phyloP scores from a whole-genome alignment of 2,113 vertebrate species.

The Corythaeola cristata region DNA sequence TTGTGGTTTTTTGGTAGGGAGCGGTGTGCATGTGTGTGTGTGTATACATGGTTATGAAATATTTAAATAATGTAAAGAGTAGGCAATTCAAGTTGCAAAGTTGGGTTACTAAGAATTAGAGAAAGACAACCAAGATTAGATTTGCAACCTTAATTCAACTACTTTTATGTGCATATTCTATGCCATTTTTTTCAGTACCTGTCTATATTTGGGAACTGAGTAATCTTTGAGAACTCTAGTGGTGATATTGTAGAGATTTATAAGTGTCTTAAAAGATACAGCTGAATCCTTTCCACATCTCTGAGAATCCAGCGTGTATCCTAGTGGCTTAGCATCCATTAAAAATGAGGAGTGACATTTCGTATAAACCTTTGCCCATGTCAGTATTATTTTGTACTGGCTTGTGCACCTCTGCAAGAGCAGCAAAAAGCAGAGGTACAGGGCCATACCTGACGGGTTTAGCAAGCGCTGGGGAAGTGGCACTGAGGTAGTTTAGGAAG shows the following conservation, averaged over 20 bases:
- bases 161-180: neutral
- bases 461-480: neutral
- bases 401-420: neutral
- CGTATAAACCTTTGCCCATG: neutral
- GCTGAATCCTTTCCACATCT: neutral
- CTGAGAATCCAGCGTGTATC: neutral
- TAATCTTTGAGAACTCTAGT: neutral
- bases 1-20: neutral
- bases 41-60: neutral
- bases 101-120: neutral
- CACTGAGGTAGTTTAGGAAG: neutral
- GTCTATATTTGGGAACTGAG: neutral
- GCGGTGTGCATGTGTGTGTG: rapidly evolving
- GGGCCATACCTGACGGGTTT: neutral
- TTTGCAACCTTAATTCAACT: neutral
- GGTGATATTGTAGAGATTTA: neutral
- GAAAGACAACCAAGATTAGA: neutral
- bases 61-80: neutral
- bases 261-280: neutral
- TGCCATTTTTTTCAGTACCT: neutral
- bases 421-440: neutral
- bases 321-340: neutral
- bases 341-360: neutral
- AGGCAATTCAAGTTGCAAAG: neutral
- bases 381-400: neutral